Evolutionary conservation across 2,113 vertebrate genomes (phyloP).

Genomic region (Oncorhynchus clarkii): DNA sequence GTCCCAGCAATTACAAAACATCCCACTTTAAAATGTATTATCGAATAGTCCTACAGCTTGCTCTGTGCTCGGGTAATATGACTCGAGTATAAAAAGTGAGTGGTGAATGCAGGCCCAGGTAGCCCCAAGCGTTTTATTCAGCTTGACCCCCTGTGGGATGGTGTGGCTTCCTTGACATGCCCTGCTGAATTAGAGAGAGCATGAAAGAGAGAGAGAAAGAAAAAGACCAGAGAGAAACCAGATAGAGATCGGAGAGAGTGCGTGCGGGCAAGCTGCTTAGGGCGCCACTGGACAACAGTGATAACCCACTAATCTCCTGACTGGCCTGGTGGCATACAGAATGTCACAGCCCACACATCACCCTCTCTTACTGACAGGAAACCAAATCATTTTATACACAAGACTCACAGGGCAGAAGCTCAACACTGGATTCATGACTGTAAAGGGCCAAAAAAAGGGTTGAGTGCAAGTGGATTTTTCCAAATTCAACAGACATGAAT

Average conservation of each 20-base stretch:
- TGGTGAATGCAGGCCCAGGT: background rate
- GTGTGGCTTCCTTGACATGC: background rate
- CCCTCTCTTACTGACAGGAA: background rate
- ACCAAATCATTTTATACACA: background rate
- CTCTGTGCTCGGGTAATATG: constrained; percentile 5
- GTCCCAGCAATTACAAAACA: too few relatives aligned
- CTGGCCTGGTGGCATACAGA: constrained; percentile 7
- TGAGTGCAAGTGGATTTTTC: too few relatives aligned
- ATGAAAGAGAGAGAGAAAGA: constrained; percentile 23
- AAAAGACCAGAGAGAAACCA: constrained; percentile 18
- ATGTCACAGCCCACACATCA: constrained; percentile 12
- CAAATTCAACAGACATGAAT: too few relatives aligned
- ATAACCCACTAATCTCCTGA: constrained; percentile 31
- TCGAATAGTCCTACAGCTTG: constrained; percentile 16
- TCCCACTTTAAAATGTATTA: background rate
- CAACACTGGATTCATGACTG: background rate
- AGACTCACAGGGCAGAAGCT: background rate
- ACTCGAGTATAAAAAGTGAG: background rate
- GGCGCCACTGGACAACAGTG: constrained; percentile 10
- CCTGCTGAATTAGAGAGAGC: background rate
- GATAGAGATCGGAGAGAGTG: background rate
- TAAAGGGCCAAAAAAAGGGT: background rate
- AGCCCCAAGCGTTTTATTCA: background rate
- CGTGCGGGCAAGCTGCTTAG: constrained; percentile 36
- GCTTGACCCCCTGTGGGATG: background rate